A percentile compares a stretch with the other conserved stretches of the same genome.
These are phyloP conservation scores for Brachionus plicatilis DNA, from an alignment of 1,140 invertebrate genomes.

Conservation along the genomic window DNA sequence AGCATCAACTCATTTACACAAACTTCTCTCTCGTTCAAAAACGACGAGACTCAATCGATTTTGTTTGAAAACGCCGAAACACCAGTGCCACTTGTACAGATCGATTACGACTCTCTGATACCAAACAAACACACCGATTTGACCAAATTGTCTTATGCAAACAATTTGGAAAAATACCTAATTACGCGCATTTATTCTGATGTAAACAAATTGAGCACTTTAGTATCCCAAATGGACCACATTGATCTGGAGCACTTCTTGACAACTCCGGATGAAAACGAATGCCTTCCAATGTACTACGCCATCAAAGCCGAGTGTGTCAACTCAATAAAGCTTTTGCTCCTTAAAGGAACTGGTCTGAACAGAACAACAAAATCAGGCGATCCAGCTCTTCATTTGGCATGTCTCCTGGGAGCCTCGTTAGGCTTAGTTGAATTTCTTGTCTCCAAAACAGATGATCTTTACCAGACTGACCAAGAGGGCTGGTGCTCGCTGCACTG, in stretches of 20 bases:
- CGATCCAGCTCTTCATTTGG: constrained; percentile 37
- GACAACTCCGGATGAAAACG: constrained; percentile 21
- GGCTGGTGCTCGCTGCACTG: constrained; percentile 16
- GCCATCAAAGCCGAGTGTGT: constrained; percentile 16
- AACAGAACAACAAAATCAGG: constrained; percentile 17
- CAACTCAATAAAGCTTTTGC: neutral
- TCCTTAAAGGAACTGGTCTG: neutral
- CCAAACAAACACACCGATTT: constrained; percentile 1
- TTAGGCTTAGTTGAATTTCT: neutral
- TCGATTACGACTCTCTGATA: neutral
- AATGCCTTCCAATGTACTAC: constrained; percentile 27
- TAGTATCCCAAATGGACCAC: neutral
- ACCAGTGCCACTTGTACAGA: neutral
- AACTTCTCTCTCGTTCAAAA: neutral
- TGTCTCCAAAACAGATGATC: neutral
- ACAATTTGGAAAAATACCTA: constrained; percentile 32
- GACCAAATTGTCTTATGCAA: neutral
- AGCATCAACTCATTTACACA: constrained; percentile 17
- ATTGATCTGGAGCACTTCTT: neutral
- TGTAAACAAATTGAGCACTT: neutral
- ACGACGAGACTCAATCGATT: neutral
- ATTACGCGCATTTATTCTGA: constrained; percentile 7
- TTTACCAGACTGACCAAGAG: constrained; percentile 29
- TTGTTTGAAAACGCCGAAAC: neutral
- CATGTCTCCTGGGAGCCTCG: neutral